Evolutionary conservation across 2,797 vertebrate species (phyloP).

Genomic region (Fundulus diaphanus): DNA sequence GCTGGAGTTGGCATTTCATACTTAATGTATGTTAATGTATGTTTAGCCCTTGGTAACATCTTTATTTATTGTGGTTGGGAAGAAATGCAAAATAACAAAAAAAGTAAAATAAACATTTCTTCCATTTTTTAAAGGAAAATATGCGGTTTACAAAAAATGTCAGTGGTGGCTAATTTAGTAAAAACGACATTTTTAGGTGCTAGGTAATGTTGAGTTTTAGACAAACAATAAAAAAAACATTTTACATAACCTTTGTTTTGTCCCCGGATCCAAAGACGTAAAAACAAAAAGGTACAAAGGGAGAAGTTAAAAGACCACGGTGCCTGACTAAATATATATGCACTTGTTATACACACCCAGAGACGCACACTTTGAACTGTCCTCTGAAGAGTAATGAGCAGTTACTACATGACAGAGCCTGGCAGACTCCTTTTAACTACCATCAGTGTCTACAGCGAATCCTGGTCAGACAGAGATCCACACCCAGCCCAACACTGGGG

Average conservation of each 20-base stretch:
- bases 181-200: not conserved
- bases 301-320: slow-evolving; percentile 16
- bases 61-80: not conserved
- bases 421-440: slow-evolving; percentile 46
- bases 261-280: slow-evolving; percentile 12
- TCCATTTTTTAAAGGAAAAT: not conserved
- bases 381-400: slow-evolving; percentile 47
- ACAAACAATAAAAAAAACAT: slow-evolving; percentile 22
- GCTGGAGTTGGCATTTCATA: not conserved
- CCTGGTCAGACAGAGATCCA: slow-evolving; percentile 36
- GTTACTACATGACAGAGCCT: slow-evolving; percentile 43
- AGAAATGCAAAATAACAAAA: not conserved
- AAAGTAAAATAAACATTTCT: not conserved
- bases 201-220: slow-evolving; percentile 25
- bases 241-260: slow-evolving; percentile 26
- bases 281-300: not conserved
- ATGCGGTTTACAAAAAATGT: not conserved
- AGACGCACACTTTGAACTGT: slow-evolving; percentile 42
- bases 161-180: not conserved
- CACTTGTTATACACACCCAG: slow-evolving; percentile 30
- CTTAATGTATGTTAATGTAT: not conserved
- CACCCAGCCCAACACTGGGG: slow-evolving; percentile 31
- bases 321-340: slow-evolving; percentile 13
- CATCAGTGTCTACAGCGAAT: slow-evolving; percentile 25
- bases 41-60: not conserved